These are phyloP conservation scores for Urocyon cinereoargenteus DNA, from an alignment of 2,797 vertebrate genomes.

Conservation along the genomic window DNA sequence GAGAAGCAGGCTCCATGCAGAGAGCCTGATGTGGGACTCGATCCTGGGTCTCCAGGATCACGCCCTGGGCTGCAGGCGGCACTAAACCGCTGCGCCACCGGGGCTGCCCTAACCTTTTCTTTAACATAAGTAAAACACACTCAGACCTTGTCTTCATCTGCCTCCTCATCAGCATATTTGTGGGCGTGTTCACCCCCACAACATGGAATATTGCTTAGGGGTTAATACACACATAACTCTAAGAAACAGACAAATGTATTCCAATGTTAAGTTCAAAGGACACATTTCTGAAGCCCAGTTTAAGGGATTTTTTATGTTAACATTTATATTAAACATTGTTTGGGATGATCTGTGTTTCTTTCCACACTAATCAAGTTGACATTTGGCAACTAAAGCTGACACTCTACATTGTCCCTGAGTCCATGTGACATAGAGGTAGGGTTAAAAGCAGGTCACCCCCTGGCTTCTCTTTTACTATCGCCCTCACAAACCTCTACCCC, in stretches of 20 bases:
- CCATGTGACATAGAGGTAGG: neutral
- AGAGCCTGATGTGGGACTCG: too few species aligned
- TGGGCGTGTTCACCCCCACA: too few species aligned
- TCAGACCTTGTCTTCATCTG: neutral
- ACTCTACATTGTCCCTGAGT: neutral
- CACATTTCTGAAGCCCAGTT: neutral
- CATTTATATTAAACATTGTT: neutral
- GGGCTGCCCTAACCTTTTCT: neutral
- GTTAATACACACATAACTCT: neutral
- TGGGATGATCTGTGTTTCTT: neutral
- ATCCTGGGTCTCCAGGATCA: too few species aligned
- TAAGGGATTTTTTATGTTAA: constrained; percentile 17
- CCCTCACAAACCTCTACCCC: neutral
- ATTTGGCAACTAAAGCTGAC: neutral
- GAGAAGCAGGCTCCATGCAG: too few species aligned
- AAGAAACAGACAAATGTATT: neutral
- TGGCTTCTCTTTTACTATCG: neutral
- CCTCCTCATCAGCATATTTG: neutral
- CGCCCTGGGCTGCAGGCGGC: too few species aligned
- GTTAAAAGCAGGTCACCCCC: neutral
- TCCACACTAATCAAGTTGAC: neutral
- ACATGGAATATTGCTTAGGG: neutral
- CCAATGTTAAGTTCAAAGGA: neutral
- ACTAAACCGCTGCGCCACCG: too few species aligned
- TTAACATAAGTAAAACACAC: neutral